A percentile compares a stretch with the other conserved stretches of the same genome.
Conservation (phyloP, 2,888 invertebrate genomes). For the Odontocolon sp. region DNA sequence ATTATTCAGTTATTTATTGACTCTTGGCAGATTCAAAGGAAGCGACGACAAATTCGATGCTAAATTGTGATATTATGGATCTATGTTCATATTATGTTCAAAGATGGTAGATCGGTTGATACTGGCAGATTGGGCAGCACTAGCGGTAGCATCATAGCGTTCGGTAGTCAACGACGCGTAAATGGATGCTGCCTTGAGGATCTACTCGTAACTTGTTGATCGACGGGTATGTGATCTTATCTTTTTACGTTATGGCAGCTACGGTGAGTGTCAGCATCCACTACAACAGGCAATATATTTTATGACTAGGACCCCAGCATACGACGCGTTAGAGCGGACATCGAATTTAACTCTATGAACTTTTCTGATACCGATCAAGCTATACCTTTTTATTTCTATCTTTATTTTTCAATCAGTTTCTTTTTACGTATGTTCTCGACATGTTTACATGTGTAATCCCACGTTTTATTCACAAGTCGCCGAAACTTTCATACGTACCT, state of each 20-base stretch:
- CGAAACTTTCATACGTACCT: background rate
- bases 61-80: background rate
- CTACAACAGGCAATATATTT: background rate
- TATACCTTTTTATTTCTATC: background rate
- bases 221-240: conserved; percentile 41
- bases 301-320: too few relatives aligned
- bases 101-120: conserved; percentile 10
- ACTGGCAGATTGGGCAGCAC: conserved; percentile 20
- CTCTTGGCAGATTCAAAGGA: background rate
- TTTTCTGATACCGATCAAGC: too few relatives aligned
- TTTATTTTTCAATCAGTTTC: background rate
- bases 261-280: background rate
- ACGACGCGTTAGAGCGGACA: background rate
- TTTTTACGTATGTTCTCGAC: conserved; percentile 15
- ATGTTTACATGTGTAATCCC: conserved; percentile 11
- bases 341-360: conserved; percentile 38
- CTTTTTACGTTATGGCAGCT: background rate
- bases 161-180: conserved; percentile 9
- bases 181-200: conserved; percentile 3
- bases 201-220: conserved; percentile 22
- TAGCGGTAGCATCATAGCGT: background rate
- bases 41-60: background rate
- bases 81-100: background rate
- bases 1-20: conserved; percentile 5
- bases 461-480: background rate